Evolutionary conservation across 2,797 vertebrate species (phyloP).

Genomic region (Cuculus canorus): DNA sequence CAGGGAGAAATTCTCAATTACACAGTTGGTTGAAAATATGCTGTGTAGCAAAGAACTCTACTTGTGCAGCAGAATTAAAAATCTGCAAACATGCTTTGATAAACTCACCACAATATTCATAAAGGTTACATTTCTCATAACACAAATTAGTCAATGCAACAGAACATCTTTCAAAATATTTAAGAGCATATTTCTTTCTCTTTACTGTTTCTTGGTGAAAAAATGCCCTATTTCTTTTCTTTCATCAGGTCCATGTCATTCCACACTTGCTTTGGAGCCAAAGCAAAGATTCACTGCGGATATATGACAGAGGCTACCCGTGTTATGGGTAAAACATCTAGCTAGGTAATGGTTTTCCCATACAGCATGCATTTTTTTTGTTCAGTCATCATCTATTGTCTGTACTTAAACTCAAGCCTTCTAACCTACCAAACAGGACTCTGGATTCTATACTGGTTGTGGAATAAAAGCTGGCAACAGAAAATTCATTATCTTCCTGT

Average conservation of each 20-base stretch:
- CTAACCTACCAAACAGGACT: neutral
- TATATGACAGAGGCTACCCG: neutral
- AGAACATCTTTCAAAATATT: neutral
- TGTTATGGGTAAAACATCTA: neutral
- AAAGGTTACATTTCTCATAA: neutral
- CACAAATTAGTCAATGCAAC: neutral
- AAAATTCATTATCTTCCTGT: neutral
- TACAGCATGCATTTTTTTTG: neutral
- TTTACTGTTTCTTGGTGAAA: neutral
- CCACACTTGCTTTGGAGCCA: neutral
- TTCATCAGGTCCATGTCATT: neutral
- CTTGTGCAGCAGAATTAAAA: neutral
- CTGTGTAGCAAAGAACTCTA: neutral
- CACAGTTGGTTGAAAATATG: constrained; percentile 52
- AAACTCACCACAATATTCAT: neutral
- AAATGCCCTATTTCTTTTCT: neutral
- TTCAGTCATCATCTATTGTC: neutral
- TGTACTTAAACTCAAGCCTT: neutral
- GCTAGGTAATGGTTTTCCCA: neutral
- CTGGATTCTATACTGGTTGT: neutral
- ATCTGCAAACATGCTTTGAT: neutral
- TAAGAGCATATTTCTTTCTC: neutral
- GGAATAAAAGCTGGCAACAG: neutral
- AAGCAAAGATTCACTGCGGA: neutral
- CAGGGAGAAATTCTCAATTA: constrained; percentile 62